phyloP scores from a whole-genome alignment of 2,113 vertebrate genomes.

The Dicrurus megarhynchus region DNA sequence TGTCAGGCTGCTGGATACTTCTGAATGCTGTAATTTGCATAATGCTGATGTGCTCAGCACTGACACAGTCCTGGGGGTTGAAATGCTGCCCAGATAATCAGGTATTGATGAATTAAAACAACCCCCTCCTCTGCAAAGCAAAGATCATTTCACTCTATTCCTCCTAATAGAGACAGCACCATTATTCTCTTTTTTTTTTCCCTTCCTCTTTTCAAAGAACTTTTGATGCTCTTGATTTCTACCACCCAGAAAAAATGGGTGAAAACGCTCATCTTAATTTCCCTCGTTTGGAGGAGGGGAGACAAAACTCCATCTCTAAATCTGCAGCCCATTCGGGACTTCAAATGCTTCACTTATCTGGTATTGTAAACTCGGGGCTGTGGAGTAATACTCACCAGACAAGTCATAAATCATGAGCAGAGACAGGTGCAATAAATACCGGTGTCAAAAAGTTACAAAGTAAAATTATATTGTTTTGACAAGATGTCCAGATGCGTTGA shows the following conservation, averaged over 20 bases:
- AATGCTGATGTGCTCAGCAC: no score
- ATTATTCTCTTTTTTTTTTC: not conserved
- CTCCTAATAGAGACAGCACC: not conserved
- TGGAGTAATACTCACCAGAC: conserved; percentile 83
- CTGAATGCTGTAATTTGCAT: rapidly evolving
- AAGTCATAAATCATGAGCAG: conserved; percentile 91
- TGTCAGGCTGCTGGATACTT: not conserved
- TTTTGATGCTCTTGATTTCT: not conserved
- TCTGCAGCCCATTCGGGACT: conserved; percentile 57
- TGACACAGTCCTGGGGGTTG: not conserved
- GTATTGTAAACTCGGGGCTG: conserved; percentile 78
- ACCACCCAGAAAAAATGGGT: not conserved
- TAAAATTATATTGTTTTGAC: conserved; percentile 90
- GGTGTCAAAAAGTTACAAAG: conserved; percentile 82
- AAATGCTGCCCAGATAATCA: not conserved
- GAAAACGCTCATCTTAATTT: conserved; percentile 48
- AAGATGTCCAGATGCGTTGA: conserved; percentile 80
- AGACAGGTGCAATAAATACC: conserved; percentile 82
- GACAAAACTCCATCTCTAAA: conserved; percentile 60
- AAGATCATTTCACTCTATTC: not conserved
- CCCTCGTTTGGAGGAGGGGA: not conserved
- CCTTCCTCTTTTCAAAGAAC: not conserved
- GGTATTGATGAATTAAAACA: not conserved
- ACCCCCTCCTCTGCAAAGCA: not conserved
- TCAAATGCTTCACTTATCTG: conserved; percentile 84